Percentiles rank a stretch among this genome's conserved stretches.
phyloP scores from a whole-genome alignment of 2,113 vertebrate genomes.

The Rutilus rutilus region DNA sequence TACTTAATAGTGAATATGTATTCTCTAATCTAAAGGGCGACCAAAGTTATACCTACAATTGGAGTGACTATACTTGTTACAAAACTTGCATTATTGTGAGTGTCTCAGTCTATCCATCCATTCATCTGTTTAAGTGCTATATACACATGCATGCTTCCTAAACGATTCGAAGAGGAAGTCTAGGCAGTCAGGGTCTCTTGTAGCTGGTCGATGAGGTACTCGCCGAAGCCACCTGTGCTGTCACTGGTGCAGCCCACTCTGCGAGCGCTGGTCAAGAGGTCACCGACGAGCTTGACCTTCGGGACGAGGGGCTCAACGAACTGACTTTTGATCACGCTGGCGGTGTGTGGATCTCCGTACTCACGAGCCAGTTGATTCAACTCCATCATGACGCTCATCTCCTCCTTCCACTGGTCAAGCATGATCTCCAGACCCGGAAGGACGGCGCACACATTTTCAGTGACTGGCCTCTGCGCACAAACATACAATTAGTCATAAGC shows the following conservation, averaged over 20 bases:
- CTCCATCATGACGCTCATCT: constrained; percentile 73
- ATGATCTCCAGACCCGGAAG: constrained; percentile 75
- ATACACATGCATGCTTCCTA: neutral
- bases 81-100: neutral
- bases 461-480: constrained; percentile 73
- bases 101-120: neutral
- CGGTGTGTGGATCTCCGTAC: constrained; percentile 72
- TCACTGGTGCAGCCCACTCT: constrained; percentile 74
- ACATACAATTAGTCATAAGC: neutral
- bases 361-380: constrained; percentile 72
- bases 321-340: constrained; percentile 74
- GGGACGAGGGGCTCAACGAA: constrained; percentile 72
- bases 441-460: constrained; percentile 66
- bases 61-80: neutral
- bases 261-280: constrained; percentile 76
- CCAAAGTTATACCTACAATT: neutral
- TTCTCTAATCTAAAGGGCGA: too few relatives aligned
- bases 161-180: neutral
- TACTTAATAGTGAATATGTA: too few relatives aligned
- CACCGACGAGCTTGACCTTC: constrained; percentile 77
- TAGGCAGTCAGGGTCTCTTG: constrained; percentile 70
- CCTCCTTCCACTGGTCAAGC: constrained; percentile 75
- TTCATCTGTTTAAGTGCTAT: too few relatives aligned
- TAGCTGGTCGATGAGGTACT: constrained; percentile 78
- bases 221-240: constrained; percentile 72